A percentile compares a stretch with the other conserved stretches of the same genome.
Evolutionary conservation across 2,888 invertebrate genomes (phyloP).

Genomic region (Desoria tigrina): DNA sequence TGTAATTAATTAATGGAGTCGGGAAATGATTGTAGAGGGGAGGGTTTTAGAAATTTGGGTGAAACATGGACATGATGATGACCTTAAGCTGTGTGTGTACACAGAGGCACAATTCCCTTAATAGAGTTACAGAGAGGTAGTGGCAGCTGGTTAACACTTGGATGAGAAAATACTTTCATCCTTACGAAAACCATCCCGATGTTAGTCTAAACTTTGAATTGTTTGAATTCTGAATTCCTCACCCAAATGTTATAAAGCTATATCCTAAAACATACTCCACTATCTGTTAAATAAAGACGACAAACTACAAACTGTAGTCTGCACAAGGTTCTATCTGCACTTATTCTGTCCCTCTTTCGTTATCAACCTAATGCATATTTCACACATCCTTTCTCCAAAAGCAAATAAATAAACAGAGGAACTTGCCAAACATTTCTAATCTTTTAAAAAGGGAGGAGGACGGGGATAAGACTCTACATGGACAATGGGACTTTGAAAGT

Average conservation of each 20-base stretch:
- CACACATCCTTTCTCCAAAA: slow-evolving; percentile 3
- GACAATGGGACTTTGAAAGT: no score
- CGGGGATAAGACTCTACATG: no score
- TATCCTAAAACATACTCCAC: no score
- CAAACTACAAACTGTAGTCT: no score
- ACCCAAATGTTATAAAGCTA: not conserved
- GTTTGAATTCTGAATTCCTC: slow-evolving; percentile 2
- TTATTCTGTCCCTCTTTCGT: not conserved
- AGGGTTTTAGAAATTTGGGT: not conserved
- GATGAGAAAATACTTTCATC: not conserved
- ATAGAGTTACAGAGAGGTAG: not conserved
- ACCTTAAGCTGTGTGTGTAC: not conserved
- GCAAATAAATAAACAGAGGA: not conserved
- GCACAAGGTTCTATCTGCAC: no score
- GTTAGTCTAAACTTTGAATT: slow-evolving; percentile 6
- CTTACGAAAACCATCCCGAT: not conserved
- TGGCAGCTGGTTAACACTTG: slow-evolving; percentile 17
- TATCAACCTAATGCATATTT: slow-evolving; percentile 8
- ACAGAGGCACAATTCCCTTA: not conserved
- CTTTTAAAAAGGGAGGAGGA: no score
- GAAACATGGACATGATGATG: not conserved
- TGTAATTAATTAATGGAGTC: not conserved
- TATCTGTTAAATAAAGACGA: no score
- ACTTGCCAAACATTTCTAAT: not conserved
- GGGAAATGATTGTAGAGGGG: not conserved